Evolutionary conservation across 1,140 invertebrate genomes (phyloP).

Genomic region (Mylabris phalerata): DNA sequence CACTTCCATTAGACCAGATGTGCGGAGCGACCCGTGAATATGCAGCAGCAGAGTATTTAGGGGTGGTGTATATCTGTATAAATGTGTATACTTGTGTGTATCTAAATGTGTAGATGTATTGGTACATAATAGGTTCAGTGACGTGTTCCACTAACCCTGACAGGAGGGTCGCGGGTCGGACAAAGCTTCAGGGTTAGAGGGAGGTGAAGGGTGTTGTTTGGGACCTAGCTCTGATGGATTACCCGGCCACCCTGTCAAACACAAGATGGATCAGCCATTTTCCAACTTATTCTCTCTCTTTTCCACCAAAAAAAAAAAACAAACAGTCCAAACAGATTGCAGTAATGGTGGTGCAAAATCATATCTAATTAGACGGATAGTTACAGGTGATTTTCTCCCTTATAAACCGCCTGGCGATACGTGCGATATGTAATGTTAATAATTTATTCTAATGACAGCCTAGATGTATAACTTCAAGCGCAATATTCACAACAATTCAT

Average conservation of each 20-base stretch:
- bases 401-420: background rate
- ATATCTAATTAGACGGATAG: no score
- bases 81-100: conserved; percentile 1
- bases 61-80: conserved; percentile 11
- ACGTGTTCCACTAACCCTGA: conserved; percentile 44
- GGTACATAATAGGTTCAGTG: conserved; percentile 45
- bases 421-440: conserved; percentile 11
- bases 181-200: conserved; percentile 20
- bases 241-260: conserved; percentile 43
- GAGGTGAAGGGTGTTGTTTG: conserved; percentile 14
- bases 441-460: conserved; percentile 6
- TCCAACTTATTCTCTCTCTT: conserved; percentile 30
- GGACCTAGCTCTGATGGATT: conserved; percentile 37
- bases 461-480: background rate
- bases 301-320: conserved; percentile 15
- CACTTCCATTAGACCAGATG: conserved; percentile 39
- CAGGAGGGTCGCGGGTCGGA: conserved; percentile 39
- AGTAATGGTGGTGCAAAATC: no score
- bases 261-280: conserved; percentile 44
- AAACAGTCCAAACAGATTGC: no score
- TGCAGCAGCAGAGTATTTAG: conserved; percentile 7
- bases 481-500: no score
- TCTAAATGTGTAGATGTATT: conserved; percentile 34
- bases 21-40: conserved; percentile 28
- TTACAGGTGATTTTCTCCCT: no score